phyloP scores from a whole-genome alignment of 2,888 invertebrate genomes.

The Malthinus seriepunctatus region DNA sequence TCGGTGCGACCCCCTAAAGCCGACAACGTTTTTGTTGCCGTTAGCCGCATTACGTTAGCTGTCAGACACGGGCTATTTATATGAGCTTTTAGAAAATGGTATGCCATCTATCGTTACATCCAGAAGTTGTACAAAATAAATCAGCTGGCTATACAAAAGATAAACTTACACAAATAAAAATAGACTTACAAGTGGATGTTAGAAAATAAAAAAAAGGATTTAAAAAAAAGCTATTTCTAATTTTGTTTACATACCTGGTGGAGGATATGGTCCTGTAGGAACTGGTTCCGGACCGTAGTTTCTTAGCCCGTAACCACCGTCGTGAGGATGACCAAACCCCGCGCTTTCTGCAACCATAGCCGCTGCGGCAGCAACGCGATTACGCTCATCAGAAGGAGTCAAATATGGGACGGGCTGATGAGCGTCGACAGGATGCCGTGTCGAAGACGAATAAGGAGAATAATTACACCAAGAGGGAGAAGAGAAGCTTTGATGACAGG shows the following conservation, averaged over 20 bases:
- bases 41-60: conserved; percentile 19
- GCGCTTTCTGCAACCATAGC: conserved; percentile 63
- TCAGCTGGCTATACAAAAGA: not conserved
- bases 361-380: conserved; percentile 62
- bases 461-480: conserved; percentile 78
- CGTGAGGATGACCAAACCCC: conserved; percentile 70
- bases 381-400: conserved; percentile 70
- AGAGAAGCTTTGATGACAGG: conserved; percentile 71
- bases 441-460: conserved; percentile 62
- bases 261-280: conserved; percentile 75
- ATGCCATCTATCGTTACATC: conserved; percentile 27
- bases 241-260: conserved; percentile 64
- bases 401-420: conserved; percentile 70
- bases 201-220: not conserved
- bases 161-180: too few relatives aligned
- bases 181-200: not conserved
- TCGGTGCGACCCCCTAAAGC: conserved; percentile 18
- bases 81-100: conserved; percentile 18
- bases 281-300: conserved; percentile 76
- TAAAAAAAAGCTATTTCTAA: conserved; percentile 13
- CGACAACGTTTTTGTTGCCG: conserved; percentile 15
- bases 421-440: conserved; percentile 63
- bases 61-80: conserved; percentile 25
- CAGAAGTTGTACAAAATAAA: conserved; percentile 6
- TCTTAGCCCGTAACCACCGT: conserved; percentile 69